Conservation (phyloP, 2,113 vertebrate genomes). For the Diphyllodes magnificus region DNA sequence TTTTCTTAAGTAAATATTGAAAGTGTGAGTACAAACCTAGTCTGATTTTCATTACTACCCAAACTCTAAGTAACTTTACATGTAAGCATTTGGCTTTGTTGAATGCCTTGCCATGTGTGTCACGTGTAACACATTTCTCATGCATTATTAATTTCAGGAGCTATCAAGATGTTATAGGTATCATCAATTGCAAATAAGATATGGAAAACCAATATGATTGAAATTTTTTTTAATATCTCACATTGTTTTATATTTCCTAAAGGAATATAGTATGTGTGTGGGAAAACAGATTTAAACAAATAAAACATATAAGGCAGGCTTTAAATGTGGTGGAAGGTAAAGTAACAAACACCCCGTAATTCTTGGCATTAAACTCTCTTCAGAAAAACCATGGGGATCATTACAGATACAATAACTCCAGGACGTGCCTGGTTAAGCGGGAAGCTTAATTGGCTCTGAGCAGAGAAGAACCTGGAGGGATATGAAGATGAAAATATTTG, state of each 20-base stretch:
- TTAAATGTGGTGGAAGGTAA: not conserved
- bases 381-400: not conserved
- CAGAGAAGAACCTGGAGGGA: not conserved
- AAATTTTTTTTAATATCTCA: not conserved
- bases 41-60: not conserved
- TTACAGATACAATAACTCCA: not conserved
- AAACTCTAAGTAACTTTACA: not conserved
- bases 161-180: not conserved
- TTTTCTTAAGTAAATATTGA: not conserved
- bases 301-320: not conserved
- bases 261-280: not conserved
- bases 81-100: not conserved
- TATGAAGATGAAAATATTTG: not conserved
- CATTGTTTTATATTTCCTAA: not conserved
- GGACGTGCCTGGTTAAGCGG: not conserved
- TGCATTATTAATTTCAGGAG: not conserved
- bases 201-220: not conserved
- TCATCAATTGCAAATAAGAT: not conserved
- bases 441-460: not conserved
- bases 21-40: not conserved
- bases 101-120: not conserved
- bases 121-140: not conserved
- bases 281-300: not conserved
- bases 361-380: not conserved
- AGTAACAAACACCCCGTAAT: not conserved